Evolutionary conservation across 2,797 vertebrate genomes (phyloP).

Genomic region (Acomys russatus): DNA sequence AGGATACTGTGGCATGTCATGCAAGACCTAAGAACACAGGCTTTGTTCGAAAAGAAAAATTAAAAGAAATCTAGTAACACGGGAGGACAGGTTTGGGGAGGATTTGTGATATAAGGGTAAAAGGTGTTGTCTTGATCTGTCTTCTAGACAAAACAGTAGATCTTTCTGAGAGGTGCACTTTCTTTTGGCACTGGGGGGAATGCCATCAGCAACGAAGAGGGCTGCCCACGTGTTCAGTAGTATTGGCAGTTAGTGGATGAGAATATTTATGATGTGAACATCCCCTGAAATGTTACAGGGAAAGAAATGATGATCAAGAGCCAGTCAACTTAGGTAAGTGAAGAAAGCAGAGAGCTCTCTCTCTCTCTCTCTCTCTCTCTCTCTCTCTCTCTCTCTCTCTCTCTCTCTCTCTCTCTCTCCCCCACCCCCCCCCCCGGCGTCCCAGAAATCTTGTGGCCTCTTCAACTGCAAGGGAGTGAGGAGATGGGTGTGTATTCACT

Average conservation of each 20-base stretch:
- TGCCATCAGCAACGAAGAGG: neutral
- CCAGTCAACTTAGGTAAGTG: no score
- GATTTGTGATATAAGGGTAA: slow-evolving; percentile 6
- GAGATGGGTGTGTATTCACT: neutral
- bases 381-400: no score
- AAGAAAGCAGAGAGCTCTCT: neutral
- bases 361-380: no score
- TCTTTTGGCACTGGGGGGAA: neutral
- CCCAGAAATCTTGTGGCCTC: neutral
- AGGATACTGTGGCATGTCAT: neutral
- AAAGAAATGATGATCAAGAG: neutral
- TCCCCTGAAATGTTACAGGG: neutral
- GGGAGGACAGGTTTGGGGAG: neutral
- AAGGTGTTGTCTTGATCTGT: neutral
- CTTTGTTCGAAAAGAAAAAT: slow-evolving; percentile 1
- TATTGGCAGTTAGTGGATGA: neutral
- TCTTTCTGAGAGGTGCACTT: neutral
- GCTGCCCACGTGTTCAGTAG: neutral
- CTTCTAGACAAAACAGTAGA: neutral
- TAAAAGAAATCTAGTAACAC: neutral
- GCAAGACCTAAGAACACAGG: neutral
- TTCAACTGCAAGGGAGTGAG: neutral
- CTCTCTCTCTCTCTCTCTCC: no score
- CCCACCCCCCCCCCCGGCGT: no score
- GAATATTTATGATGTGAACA: neutral